A percentile compares a stretch with the other conserved stretches of the same genome.
phyloP scores from a whole-genome alignment of 2,113 vertebrate genomes.

The Tragelaphus buxtoni region DNA sequence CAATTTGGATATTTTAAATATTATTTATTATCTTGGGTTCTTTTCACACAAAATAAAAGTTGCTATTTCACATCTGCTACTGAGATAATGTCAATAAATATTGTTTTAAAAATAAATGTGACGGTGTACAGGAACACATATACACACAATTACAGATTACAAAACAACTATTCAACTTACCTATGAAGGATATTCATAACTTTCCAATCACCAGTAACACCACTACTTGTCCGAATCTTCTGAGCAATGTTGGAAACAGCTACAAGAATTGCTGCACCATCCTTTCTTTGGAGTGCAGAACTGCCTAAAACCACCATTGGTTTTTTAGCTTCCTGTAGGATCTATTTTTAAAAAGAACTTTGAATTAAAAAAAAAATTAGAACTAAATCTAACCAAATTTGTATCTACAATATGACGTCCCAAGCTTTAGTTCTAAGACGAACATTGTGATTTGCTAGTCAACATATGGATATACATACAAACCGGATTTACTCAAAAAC shows the following conservation, averaged over 20 bases:
- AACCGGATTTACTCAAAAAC: not conserved
- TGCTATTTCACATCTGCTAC: not conserved
- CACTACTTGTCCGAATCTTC: conserved; percentile 86
- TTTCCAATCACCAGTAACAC: conserved; percentile 90
- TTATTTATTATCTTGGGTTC: not conserved
- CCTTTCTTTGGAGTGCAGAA: conserved; percentile 89
- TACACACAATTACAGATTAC: not conserved
- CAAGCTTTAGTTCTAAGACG: not conserved
- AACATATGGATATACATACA: not conserved
- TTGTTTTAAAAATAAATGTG: not conserved
- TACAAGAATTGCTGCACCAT: conserved; percentile 91
- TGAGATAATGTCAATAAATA: not conserved
- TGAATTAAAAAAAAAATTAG: not conserved
- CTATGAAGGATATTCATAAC: conserved; percentile 97
- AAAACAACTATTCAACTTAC: conserved; percentile 77
- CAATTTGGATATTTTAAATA: conserved; percentile 5
- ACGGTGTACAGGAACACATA: not conserved
- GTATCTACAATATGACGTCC: not conserved
- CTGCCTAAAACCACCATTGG: conserved; percentile 96
- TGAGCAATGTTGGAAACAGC: conserved; percentile 90
- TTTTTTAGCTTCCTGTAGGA: conserved; percentile 86
- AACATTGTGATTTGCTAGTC: not conserved
- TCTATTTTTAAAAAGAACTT: conserved; percentile 73
- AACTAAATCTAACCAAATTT: not conserved
- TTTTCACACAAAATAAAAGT: not conserved